Base-by-base conservation (phyloP, 2,888 invertebrate genomes). In the Hybos culiciformis region DNA sequence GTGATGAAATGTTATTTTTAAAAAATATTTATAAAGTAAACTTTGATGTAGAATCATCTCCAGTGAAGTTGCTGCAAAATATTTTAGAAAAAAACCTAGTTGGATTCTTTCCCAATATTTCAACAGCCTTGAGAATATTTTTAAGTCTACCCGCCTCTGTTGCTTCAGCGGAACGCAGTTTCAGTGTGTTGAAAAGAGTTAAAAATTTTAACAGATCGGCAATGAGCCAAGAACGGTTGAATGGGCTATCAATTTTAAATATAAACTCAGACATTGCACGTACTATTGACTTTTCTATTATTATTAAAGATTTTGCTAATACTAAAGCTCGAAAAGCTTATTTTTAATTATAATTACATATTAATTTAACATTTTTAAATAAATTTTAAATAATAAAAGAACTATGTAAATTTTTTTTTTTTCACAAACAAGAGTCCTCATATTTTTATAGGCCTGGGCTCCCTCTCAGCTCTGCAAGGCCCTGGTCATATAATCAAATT, bases 21-120 rank as follows among this genome's bases (percentile, higher is more conserved):
- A 17, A n/a, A 33, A 33, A 33, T 17, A 33, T 33, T 33, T 33
- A 17, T 33, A 18, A 33, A 33, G 32, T 33, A 33, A 33, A 33
- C 32, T 33, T 33, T 33, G 32, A 33, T 33, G 18, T 33, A 33
- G 32, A 33, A 33, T 33, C 32, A 33, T 26, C 26, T 26, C 32
- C 32, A 33, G 32, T 18, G 5, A 33, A 33, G 32, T 33, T 33
- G 17, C 32, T 33, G 17, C 32, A 17, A 33, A 32, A 33, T 18
- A 33, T 33, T 33, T 33, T 33, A 17, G 32, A 33, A 33, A 33
- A 33, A 26, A 33, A 33, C 32, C 32, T 33, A 33, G 18, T 33
- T 33, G 32, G 32, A 33, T 33, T 33, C 17, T 33, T 33, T 26
- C 32, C 32, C 5, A 33, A 33, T 33, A 33, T 33, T 17, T 33